These are phyloP conservation scores for Oscheius myriophilus DNA, from an alignment of 2,888 invertebrate species.

Conservation along the genomic window DNA sequence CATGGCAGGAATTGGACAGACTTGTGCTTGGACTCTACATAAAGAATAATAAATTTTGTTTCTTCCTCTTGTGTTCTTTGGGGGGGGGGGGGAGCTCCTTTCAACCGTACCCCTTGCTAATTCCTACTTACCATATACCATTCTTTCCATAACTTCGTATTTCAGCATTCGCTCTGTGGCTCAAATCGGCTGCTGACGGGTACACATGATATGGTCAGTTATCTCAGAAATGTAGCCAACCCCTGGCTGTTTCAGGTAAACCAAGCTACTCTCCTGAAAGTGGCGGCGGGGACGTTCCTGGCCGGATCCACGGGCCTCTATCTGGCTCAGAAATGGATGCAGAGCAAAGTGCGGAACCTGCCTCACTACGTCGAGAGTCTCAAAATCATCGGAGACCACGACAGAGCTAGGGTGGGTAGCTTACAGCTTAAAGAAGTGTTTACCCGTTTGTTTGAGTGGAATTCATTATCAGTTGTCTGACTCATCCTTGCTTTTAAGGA, in stretches of 20 bases:
- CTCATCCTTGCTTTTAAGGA: conserved; percentile 32
- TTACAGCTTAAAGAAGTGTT: too few relatives aligned
- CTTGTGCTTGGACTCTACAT: conserved; percentile 75
- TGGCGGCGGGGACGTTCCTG: conserved; percentile 64
- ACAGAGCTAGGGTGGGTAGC: conserved; percentile 48
- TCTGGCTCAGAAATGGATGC: conserved; percentile 61
- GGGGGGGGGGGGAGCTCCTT: background rate
- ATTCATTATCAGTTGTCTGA: background rate
- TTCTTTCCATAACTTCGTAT: too few relatives aligned
- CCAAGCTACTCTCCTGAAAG: conserved; percentile 57
- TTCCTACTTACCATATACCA: background rate
- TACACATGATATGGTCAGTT: conserved; percentile 19
- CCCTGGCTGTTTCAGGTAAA: conserved; percentile 52
- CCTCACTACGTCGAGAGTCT: conserved; percentile 63
- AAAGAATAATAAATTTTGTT: conserved; percentile 22
- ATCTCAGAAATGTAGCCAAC: too few relatives aligned
- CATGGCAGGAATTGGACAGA: conserved; percentile 74
- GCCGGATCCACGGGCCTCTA: conserved; percentile 63
- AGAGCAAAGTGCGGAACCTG: conserved; percentile 55
- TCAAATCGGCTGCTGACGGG: too few relatives aligned
- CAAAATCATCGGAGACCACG: conserved; percentile 63
- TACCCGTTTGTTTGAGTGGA: background rate
- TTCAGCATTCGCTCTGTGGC: too few relatives aligned
- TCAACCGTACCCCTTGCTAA: background rate
- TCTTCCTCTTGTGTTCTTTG: background rate